These are phyloP conservation scores for Dilophus febrilis DNA, from an alignment of 2,888 invertebrate genomes.

Conservation along the genomic window DNA sequence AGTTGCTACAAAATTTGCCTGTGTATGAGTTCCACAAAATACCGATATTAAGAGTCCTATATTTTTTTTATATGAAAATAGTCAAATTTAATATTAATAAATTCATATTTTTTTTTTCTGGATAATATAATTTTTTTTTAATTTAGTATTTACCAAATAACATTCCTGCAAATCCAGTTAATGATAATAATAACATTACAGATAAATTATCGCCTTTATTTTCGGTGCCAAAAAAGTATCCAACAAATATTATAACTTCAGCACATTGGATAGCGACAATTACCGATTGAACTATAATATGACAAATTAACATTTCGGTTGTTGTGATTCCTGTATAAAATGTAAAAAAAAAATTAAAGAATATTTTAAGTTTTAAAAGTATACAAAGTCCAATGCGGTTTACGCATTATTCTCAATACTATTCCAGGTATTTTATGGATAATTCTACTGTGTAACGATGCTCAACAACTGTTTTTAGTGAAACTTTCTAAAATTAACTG, in stretches of 20 bases:
- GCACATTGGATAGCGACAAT: conserved; percentile 55
- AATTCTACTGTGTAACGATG: too few relatives aligned
- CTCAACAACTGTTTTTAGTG: neutral
- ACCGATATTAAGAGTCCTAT: conserved; percentile 66
- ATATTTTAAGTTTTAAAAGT: too few relatives aligned
- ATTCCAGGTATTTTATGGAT: too few relatives aligned
- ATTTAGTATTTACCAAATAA: conserved; percentile 40
- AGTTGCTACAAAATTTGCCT: conserved; percentile 69
- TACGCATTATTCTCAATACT: too few relatives aligned
- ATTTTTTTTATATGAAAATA: neutral
- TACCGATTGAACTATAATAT: conserved; percentile 54
- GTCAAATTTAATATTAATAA: neutral
- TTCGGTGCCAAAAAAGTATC: conserved; percentile 27
- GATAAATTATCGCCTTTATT: conserved; percentile 30
- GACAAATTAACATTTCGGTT: conserved; percentile 63
- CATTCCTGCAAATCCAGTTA: conserved; percentile 72
- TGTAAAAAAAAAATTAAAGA: too few relatives aligned
- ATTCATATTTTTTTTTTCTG: neutral
- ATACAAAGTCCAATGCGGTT: too few relatives aligned
- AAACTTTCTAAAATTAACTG: too few relatives aligned
- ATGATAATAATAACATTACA: conserved; percentile 43
- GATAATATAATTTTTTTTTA: neutral
- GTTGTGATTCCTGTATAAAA: conserved; percentile 53
- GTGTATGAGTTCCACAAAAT: conserved; percentile 56
- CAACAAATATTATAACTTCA: conserved; percentile 30